Percentiles rank a stretch among this genome's conserved stretches.
phyloP scores from a whole-genome alignment of 1,140 invertebrate species.

The Mamestra configurata region DNA sequence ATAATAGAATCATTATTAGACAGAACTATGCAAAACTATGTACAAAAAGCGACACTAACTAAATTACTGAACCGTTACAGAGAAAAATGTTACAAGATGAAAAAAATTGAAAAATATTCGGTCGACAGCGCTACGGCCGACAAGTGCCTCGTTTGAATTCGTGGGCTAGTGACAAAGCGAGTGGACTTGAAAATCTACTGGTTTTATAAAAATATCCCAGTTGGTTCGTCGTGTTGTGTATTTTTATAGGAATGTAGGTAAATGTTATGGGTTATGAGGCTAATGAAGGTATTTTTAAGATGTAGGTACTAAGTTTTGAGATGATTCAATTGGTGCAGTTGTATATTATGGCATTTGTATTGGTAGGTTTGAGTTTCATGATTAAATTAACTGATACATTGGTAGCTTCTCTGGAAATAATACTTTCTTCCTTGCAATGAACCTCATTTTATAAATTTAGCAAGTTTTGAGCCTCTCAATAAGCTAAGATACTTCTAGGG shows the following conservation, averaged over 20 bases:
- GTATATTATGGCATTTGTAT: too few relatives aligned
- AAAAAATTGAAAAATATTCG: slow-evolving; percentile 50
- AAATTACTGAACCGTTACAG: slow-evolving; percentile 38
- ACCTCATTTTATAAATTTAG: too few relatives aligned
- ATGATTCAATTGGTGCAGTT: too few relatives aligned
- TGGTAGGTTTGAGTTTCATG: too few relatives aligned
- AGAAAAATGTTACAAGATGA: slow-evolving; percentile 47
- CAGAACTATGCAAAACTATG: slow-evolving; percentile 19
- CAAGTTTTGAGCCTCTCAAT: too few relatives aligned
- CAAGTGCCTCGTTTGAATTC: slow-evolving; percentile 45
- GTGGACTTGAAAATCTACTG: slow-evolving; percentile 50
- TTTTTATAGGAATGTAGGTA: slow-evolving; percentile 21
- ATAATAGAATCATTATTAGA: slow-evolving; percentile 15
- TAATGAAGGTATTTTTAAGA: too few relatives aligned
- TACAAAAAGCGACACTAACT: background rate
- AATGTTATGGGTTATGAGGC: background rate
- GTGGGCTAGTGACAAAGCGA: slow-evolving; percentile 48
- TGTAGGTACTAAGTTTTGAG: too few relatives aligned
- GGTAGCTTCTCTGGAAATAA: too few relatives aligned
- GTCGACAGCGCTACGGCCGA: slow-evolving; percentile 32
- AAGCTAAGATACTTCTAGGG: background rate
- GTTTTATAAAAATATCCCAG: slow-evolving; percentile 40
- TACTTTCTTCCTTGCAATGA: too few relatives aligned
- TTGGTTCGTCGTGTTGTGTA: slow-evolving; percentile 1
- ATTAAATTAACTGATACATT: too few relatives aligned